Evolutionary conservation across 2,888 invertebrate genomes (phyloP), one percentile per base, ranked within the genome.

Genomic region (Dolomedes plantarius): DNA sequence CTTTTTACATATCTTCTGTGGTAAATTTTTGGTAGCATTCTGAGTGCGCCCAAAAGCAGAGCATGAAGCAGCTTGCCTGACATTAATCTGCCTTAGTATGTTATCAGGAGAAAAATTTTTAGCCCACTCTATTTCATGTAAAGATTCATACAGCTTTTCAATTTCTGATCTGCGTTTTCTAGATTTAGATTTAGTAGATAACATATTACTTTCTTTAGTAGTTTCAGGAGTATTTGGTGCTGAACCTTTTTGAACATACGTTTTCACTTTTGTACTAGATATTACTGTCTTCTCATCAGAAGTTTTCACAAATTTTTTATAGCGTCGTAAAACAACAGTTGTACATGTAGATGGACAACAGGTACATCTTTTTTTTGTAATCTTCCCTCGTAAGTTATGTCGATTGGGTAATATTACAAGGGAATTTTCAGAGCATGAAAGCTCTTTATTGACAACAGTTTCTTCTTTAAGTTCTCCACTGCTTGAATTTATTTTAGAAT

Each of bases 31-130:
- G 46, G 23, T 3, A 46, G 6, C 2, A 56, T 23, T 5, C 23
- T 56, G 41, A 11, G 56, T 7, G 13, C 27, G 64, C 11, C 83
- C 68, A 68, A 85, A 77, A 19, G 41, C 23, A 29, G 77, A 73
- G 32, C 72, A 72, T 2, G 83, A 77, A n/a, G 83, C 73, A 28
- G 72, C 73, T 41, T 85, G 83, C 7, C 83, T 72, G 9, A 73
- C 39, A 39, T 73, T 50, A 16, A 77, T 19, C 13, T 85, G 77
- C 16, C 41, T 46, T 23, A 85, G 56, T 72, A 85, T 85, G 72
- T 85, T 85, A 39, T 85, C 83, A 16, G 83, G 83, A 36, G 79
- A 79, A 65, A 86, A 75, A 31, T 80, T 79, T 46, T 86, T 79
- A 16, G 86, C 79, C 79, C 86, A 86, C 50, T 75, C 64, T 16